Conservation (phyloP, 1,140 invertebrate genomes). For the Laodelphax striatellus region DNA sequence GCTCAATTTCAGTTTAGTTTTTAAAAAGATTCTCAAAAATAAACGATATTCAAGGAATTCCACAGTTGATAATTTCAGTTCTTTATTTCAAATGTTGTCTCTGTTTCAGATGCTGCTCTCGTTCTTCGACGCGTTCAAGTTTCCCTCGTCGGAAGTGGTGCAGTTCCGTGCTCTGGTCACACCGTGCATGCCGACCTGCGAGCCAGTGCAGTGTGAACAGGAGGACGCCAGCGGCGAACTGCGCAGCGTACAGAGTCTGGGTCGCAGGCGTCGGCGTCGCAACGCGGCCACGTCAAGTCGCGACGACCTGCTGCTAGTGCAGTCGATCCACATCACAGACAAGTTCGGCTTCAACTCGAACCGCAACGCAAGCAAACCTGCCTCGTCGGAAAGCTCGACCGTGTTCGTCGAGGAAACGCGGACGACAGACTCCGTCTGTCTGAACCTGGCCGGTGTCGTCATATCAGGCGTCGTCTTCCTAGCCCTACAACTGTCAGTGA, state of each 20-base stretch:
- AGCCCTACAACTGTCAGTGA: conserved; percentile 65
- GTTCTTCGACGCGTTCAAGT: conserved; percentile 92
- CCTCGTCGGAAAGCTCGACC: conserved; percentile 26
- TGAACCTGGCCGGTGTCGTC: conserved; percentile 59
- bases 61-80: not conserved
- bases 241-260: conserved; percentile 68
- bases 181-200: conserved; percentile 83
- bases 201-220: conserved; percentile 77
- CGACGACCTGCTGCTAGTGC: conserved; percentile 75
- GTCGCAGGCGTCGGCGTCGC: conserved; percentile 52
- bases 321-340: conserved; percentile 85
- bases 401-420: conserved; percentile 40
- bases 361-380: conserved; percentile 29
- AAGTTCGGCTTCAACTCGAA: conserved; percentile 69
- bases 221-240: conserved; percentile 67
- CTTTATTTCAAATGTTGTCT: not conserved
- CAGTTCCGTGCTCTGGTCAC: conserved; percentile 89
- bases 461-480: conserved; percentile 72
- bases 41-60: not conserved
- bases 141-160: conserved; percentile 86
- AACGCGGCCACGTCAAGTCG: conserved; percentile 34
- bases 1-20: too few species aligned
- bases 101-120: conserved; percentile 64
- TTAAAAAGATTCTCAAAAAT: too few species aligned
- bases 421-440: conserved; percentile 48